These are phyloP conservation scores for Arctia plantaginis DNA, from an alignment of 2,888 invertebrate species.

Conservation along the genomic window DNA sequence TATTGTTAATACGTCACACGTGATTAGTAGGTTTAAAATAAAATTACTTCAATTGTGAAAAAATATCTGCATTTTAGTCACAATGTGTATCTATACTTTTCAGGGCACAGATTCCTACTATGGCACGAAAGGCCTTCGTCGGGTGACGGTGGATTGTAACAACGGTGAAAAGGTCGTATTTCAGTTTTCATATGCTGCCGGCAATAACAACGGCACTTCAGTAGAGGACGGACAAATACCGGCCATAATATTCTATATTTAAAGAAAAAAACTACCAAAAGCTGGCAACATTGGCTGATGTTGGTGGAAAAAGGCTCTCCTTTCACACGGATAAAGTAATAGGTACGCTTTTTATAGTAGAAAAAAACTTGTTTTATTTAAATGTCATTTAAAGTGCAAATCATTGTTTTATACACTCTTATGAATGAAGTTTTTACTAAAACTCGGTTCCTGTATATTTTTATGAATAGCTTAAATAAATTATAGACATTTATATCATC, in stretches of 20 bases:
- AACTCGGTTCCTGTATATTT: neutral
- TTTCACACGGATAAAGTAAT: slow-evolving; percentile 16
- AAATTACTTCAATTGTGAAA: neutral
- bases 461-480: no score
- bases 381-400: neutral
- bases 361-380: neutral
- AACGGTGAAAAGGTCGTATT: slow-evolving; percentile 92
- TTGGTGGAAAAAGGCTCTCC: slow-evolving; percentile 10
- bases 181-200: slow-evolving; percentile 94
- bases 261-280: slow-evolving; percentile 21
- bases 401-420: neutral
- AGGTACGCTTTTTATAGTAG: neutral
- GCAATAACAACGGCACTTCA: slow-evolving; percentile 94
- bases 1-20: no score
- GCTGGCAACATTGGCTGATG: slow-evolving; percentile 40
- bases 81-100: slow-evolving; percentile 24
- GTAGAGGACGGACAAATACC: slow-evolving; percentile 96
- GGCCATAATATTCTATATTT: slow-evolving; percentile 93
- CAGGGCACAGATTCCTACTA: slow-evolving; percentile 96
- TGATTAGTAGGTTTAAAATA: no score
- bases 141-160: slow-evolving; percentile 91
- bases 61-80: neutral
- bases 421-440: neutral
- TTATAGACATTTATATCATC: neutral
- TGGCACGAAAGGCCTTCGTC: slow-evolving; percentile 92